Percentiles rank a stretch among this genome's conserved stretches.
Conservation (phyloP, 2,113 vertebrate genomes). For the Mastomys natalensis region DNA sequence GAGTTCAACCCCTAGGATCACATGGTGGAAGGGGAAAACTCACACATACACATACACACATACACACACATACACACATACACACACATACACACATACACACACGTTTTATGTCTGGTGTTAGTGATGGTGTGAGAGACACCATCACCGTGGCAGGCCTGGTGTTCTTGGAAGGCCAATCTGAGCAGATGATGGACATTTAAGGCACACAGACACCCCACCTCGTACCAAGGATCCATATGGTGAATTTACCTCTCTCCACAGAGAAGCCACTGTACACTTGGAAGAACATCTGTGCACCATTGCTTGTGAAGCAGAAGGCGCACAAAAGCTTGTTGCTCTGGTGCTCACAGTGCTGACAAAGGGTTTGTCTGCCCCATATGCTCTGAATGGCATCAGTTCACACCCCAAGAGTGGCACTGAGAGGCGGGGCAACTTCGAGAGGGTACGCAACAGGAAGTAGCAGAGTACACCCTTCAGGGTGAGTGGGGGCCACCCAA, state of each 20-base stretch:
- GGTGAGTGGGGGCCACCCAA: accelerated
- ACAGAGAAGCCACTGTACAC: not conserved
- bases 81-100: not conserved
- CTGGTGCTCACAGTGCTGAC: accelerated
- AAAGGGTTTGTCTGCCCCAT: accelerated
- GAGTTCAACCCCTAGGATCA: not conserved
- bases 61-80: not conserved
- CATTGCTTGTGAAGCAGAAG: not conserved
- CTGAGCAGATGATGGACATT: accelerated
- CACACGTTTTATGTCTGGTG: accelerated
- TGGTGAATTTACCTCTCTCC: accelerated
- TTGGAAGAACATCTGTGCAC: accelerated
- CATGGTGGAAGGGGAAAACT: not conserved
- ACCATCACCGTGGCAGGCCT: accelerated
- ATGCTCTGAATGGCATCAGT: accelerated
- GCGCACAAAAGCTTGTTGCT: not conserved
- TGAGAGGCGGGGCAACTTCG: accelerated
- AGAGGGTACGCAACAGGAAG: not conserved
- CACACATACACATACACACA: not conserved
- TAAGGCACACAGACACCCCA: accelerated
- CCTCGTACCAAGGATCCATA: accelerated
- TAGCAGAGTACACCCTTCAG: accelerated
- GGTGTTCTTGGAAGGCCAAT: accelerated
- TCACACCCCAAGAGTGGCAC: not conserved
- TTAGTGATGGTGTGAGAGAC: accelerated